A percentile compares a stretch with the other conserved stretches of the same genome.
phyloP scores from a whole-genome alignment of 1,140 invertebrate genomes.

The Lepidurus apus region DNA sequence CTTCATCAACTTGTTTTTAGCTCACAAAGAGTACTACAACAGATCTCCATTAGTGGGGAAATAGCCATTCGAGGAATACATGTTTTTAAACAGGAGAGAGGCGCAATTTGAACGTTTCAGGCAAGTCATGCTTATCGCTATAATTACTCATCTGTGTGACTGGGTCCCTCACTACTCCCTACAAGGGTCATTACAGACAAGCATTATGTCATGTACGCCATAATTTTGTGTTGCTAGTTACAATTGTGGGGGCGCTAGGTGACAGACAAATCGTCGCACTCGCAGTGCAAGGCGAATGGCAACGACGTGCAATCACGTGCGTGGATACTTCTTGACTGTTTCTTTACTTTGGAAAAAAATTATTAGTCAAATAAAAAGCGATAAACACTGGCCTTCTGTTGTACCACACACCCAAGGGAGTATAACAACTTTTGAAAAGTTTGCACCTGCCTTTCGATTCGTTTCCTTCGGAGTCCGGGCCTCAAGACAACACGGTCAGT shows the following conservation, averaged over 20 bases:
- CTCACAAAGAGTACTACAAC: neutral
- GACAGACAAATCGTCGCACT: neutral
- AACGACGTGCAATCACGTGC: neutral
- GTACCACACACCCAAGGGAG: neutral
- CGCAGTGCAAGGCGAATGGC: neutral
- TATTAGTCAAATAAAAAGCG: neutral
- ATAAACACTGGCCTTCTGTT: neutral
- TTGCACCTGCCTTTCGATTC: constrained; percentile 14
- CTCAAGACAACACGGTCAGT: constrained; percentile 18
- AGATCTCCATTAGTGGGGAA: neutral
- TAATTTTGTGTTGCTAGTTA: neutral
- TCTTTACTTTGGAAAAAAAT: neutral
- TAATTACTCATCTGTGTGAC: neutral
- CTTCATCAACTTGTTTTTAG: neutral
- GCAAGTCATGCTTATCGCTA: neutral
- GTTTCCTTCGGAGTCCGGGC: neutral
- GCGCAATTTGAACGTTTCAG: neutral
- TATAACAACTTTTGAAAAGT: neutral
- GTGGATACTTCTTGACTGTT: neutral
- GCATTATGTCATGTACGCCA: neutral
- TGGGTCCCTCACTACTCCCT: neutral
- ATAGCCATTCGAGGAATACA: neutral
- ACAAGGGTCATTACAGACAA: neutral
- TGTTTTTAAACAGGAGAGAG: neutral
- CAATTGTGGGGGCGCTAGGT: neutral